phyloP scores from a whole-genome alignment of 2,888 invertebrate species.

The Folsomia candida region DNA sequence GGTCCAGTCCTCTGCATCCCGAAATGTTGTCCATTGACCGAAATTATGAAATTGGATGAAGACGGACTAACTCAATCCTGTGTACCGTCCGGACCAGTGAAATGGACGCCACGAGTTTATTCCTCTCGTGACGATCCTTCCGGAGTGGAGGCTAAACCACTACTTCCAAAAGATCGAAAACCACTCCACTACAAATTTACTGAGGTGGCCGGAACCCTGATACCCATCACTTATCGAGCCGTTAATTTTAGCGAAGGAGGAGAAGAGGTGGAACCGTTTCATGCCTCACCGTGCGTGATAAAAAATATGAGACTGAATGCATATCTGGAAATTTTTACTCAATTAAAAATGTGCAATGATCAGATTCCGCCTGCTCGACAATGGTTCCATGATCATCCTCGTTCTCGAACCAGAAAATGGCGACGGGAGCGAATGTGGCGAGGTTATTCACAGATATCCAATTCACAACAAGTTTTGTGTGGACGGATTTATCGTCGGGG shows the following conservation, averaged over 20 bases:
- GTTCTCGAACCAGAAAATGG: constrained; percentile 15
- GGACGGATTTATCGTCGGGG: constrained; percentile 9
- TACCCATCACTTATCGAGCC: neutral
- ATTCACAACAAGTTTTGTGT: constrained; percentile 22
- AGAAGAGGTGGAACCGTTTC: neutral
- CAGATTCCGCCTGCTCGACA: constrained; percentile 28
- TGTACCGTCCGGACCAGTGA: neutral
- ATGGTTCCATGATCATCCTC: constrained; percentile 17
- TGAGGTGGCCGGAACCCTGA: neutral
- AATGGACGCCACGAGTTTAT: constrained; percentile 12
- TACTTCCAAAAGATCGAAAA: neutral
- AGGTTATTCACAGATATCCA: neutral
- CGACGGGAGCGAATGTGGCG: neutral
- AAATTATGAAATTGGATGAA: neutral
- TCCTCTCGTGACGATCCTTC: neutral
- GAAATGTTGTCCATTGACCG: constrained; percentile 3
- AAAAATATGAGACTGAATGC: neutral
- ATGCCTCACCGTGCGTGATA: neutral
- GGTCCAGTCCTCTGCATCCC: neutral
- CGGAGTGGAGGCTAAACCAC: neutral
- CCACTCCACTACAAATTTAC: neutral
- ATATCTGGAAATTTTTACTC: neutral
- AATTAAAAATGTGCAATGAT: neutral
- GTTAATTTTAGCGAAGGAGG: neutral
- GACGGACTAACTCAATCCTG: neutral